phyloP scores from a whole-genome alignment of 2,888 invertebrate genomes.

The Perdita meconis region DNA sequence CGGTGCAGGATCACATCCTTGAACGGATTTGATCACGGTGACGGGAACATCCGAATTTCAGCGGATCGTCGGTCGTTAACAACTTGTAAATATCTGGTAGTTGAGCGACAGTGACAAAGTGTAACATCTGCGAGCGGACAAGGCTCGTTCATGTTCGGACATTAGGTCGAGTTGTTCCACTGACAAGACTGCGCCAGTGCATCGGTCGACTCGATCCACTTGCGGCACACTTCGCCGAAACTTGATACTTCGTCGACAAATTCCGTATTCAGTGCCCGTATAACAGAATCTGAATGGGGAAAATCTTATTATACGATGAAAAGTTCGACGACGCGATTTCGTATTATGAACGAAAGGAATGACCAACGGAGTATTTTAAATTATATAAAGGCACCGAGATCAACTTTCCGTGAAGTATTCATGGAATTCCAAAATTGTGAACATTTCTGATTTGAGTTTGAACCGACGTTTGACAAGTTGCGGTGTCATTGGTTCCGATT shows the following conservation, averaged over 20 bases:
- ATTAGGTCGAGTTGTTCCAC: constrained; percentile 55
- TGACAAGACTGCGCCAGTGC: constrained; percentile 30
- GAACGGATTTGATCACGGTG: constrained; percentile 11
- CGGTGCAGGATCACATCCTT: not conserved
- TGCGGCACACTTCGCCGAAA: constrained; percentile 29
- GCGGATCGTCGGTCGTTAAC: constrained; percentile 45
- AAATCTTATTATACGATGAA: constrained; percentile 2
- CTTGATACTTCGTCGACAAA: constrained; percentile 21
- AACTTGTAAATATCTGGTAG: constrained; percentile 59
- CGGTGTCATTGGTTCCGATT: no score
- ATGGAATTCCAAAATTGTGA: not conserved
- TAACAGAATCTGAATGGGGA: not conserved
- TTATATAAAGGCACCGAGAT: not conserved
- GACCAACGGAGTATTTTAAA: not conserved
- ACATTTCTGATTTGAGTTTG: no score
- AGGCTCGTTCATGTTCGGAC: constrained; percentile 35
- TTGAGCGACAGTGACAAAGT: constrained; percentile 57
- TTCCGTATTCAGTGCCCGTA: constrained; percentile 17
- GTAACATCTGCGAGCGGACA: constrained; percentile 49
- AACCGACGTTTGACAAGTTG: not conserved
- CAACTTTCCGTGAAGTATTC: not conserved
- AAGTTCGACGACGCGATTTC: not conserved
- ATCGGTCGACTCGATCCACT: constrained; percentile 38
- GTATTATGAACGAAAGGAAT: not conserved
- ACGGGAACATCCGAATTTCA: constrained; percentile 21